Base-by-base conservation (phyloP, 92 coral and sea anemone genomes). In the Phenganax stokvisi region DNA sequence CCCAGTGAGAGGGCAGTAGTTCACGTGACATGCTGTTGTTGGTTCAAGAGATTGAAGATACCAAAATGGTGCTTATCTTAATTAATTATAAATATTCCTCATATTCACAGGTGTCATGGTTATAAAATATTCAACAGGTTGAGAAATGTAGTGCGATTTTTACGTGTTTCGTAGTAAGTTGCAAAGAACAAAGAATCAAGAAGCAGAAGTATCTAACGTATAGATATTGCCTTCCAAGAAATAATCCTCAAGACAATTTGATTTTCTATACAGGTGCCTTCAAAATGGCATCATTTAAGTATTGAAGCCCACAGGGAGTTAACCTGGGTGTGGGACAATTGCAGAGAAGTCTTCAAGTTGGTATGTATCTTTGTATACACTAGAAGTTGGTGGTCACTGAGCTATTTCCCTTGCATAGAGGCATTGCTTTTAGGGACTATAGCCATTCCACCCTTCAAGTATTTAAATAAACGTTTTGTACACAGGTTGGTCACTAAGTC, bases 231-330 rank as follows among this genome's bases (percentile, higher is more conserved):
- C 73, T 79, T 44, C 74, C n/a, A 9, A 60, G 68, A 79, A 79
- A 53, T 77, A 77, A 62, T 63, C 60, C 83, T 79, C 74, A 79
- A 79, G 83, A 79, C 30, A 47, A 62, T 79, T 64, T 62, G 83
- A 28, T 79, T 79, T 79, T 65, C 74, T 63, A 79, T 79, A 54
- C 83, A 79, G 83, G 83, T 79, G 83, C 83, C 83, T 63, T 79
- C 59, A 76, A 44, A 76, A 76, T 56, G 83, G 83, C 83, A 79
- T 79, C 83, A 79, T 68, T 76, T 76, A 30, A 68, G 73, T 68
- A 53, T 53, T 68, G 73, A 52, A 68, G 10, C 73, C 73, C 52
- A 68, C 73, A 68, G 73, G 73, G 73, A 30, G 73, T 68, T 68
- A 53, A 37, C 47, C 3, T 37, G 73, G 73, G 52, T 68, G 73